Evolutionary conservation across 1,140 invertebrate species (phyloP).

Genomic region (Glossosoma conforme): DNA sequence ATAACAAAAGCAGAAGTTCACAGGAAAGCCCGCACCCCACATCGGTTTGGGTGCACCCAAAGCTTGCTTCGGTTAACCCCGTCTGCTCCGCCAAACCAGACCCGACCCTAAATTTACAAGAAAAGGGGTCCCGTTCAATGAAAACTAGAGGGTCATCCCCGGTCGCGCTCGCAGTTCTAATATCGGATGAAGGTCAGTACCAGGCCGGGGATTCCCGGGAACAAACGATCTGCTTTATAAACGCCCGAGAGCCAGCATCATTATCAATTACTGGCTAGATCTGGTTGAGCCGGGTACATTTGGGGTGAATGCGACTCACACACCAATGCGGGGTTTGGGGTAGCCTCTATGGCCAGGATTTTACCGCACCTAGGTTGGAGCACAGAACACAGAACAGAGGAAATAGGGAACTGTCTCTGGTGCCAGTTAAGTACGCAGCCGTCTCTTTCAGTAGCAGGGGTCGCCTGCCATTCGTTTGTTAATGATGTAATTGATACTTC

Average conservation of each 20-base stretch:
- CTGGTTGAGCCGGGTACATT: conserved; percentile 29
- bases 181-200: not conserved
- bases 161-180: conserved; percentile 11
- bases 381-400: conserved; percentile 1
- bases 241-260: conserved; percentile 26
- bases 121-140: conserved; percentile 19
- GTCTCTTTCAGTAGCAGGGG: conserved; percentile 1
- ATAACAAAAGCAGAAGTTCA: conserved; percentile 23
- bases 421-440: not conserved
- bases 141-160: conserved; percentile 22
- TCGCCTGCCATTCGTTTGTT: conserved; percentile 13
- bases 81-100: conserved; percentile 29
- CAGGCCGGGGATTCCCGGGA: conserved; percentile 4
- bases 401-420: no score
- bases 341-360: conserved; percentile 31
- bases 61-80: conserved; percentile 30
- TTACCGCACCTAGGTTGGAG: conserved; percentile 24
- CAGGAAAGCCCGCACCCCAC: conserved; percentile 2
- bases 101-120: conserved; percentile 30
- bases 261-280: conserved; percentile 32
- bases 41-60: conserved; percentile 14
- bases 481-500: conserved; percentile 24
- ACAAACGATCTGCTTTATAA: conserved; percentile 18
- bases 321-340: conserved; percentile 27
- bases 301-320: conserved; percentile 28